Conservation (phyloP, 1,140 invertebrate species). For the Aphidius ervi region DNA sequence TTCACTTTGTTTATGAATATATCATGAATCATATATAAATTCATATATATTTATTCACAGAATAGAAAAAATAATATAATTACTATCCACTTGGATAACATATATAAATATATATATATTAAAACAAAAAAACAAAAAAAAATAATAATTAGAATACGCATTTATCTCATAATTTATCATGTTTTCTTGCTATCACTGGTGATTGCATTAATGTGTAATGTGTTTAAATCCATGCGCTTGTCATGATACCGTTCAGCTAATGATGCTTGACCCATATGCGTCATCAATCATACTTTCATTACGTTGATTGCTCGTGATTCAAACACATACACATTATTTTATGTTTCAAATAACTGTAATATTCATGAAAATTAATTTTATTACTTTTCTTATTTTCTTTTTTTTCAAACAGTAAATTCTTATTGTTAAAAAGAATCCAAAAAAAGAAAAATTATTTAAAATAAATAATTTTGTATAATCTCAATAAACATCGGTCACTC, state of each 20-base stretch:
- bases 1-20: conserved; percentile 5
- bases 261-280: conserved; percentile 39
- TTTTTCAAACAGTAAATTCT: not conserved
- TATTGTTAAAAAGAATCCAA: not conserved
- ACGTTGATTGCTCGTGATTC: conserved; percentile 44
- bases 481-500: conserved; percentile 45
- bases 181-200: conserved; percentile 13
- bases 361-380: conserved; percentile 8
- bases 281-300: conserved; percentile 56
- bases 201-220: conserved; percentile 25
- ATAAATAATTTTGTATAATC: conserved; percentile 32
- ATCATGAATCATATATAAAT: not conserved
- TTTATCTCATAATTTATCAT: conserved; percentile 10
- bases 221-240: conserved; percentile 18
- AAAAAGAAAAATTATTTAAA: conserved; percentile 4
- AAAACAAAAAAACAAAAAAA: not conserved
- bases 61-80: too few relatives aligned
- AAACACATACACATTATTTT: conserved; percentile 35
- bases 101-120: too few relatives aligned
- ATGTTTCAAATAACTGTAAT: conserved; percentile 22
- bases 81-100: too few relatives aligned
- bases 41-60: too few relatives aligned
- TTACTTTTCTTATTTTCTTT: not conserved
- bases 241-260: conserved; percentile 29
- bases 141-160: not conserved